Conservation (phyloP, 2,888 invertebrate species). For the Chrysodeixis includens region DNA sequence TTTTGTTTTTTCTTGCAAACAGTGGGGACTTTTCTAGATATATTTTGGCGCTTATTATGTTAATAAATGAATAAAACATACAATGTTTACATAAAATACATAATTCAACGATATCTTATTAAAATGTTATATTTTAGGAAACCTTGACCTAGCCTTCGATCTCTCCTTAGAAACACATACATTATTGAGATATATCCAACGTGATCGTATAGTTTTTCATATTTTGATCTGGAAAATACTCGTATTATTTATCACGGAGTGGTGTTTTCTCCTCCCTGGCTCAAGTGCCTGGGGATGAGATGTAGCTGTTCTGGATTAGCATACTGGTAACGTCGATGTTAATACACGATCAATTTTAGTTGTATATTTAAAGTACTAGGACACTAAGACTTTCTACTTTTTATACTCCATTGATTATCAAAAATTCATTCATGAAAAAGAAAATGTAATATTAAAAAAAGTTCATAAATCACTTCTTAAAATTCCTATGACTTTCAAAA, state of each 20-base stretch:
- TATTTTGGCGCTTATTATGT: not conserved
- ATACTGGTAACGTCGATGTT: slow-evolving; percentile 29
- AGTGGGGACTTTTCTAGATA: not conserved
- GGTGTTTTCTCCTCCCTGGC: slow-evolving; percentile 31
- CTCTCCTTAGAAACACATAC: not conserved
- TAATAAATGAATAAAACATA: not conserved
- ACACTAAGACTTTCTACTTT: not conserved
- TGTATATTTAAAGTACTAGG: slow-evolving; percentile 17
- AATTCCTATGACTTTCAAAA: not conserved
- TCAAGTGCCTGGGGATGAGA: slow-evolving; percentile 21
- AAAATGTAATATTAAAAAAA: no score
- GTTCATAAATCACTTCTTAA: no score
- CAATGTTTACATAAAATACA: not conserved
- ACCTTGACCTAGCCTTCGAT: not conserved
- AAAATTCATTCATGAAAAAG: no score
- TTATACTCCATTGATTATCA: not conserved
- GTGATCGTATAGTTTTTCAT: not conserved
- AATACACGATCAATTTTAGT: slow-evolving; percentile 34
- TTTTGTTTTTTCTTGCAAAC: not conserved
- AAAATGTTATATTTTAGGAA: not conserved
- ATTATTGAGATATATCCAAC: not conserved
- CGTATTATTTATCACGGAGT: slow-evolving; percentile 20
- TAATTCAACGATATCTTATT: not conserved
- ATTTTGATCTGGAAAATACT: slow-evolving; percentile 18
- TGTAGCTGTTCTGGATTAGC: slow-evolving; percentile 34